Evolutionary conservation across 2,888 invertebrate species (phyloP), one percentile per base, ranked within the genome.

Genomic region (Eristalis intricaria): DNA sequence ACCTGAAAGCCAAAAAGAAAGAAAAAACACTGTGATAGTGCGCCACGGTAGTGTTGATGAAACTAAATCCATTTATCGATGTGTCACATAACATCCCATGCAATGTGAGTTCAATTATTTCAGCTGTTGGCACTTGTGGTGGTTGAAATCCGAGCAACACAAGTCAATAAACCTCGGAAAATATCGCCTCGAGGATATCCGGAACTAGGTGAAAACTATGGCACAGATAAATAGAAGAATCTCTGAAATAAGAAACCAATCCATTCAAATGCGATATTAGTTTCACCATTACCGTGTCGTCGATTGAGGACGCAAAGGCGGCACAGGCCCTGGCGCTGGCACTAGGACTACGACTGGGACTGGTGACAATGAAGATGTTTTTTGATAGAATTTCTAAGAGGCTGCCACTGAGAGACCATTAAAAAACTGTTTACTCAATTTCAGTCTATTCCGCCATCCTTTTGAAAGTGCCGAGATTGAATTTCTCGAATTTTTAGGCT

Each of bases 231-330:
- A 19, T 13, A 4, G 13, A 64, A 35, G 15, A 64, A 19, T 68
- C 38, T 64, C 65, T 70, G 71, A 71, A 79, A 40, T 71, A 58
- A n/a, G 43, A 76, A 68, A 13, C 60, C 73, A 73, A 73, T 73
- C 73, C 40, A 73, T 60, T 73, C 73, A 66, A 68, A 73, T 43
- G 11, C 35, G 66, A 35, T 80, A 80, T 73, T 73, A 80, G 73
- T 68, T 73, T 73, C 35, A 32, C 15, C 29, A 71, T 65, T 79
- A 19, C 50, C 8, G n/a, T 50, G 15, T 43, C 40, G 15, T n/a
- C 43, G 43, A 43, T 43, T 50, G 50, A 19, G 50, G 50, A 50
- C 50, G 50, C 50, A 8, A 19, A 50, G 50, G 50, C 50, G 50
- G 50, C 50, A 2, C 11, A 2, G 38, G 2, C 38, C 0, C 11